Percentiles rank a stretch among this genome's conserved stretches.
These are phyloP conservation scores for Paraplagusia blochii DNA, from an alignment of 2,113 vertebrate genomes.

Conservation along the genomic window DNA sequence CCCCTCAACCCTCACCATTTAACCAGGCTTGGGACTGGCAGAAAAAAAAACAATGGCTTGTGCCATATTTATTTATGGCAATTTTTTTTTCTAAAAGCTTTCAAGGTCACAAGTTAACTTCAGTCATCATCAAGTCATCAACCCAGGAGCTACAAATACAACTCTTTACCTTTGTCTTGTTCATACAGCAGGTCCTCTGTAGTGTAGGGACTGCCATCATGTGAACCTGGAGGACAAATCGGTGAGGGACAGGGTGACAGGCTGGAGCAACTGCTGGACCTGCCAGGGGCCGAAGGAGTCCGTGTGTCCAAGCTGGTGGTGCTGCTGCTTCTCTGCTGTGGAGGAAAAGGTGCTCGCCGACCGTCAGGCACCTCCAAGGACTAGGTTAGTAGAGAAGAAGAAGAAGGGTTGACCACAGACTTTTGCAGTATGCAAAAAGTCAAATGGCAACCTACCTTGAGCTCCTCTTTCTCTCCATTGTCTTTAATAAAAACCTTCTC, in stretches of 20 bases:
- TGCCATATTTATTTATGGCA: no score
- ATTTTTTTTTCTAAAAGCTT: no score
- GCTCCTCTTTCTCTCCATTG: conserved; percentile 89
- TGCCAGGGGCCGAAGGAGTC: conserved; percentile 87
- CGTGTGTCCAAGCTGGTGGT: conserved; percentile 90
- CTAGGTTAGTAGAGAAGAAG: conserved; percentile 56
- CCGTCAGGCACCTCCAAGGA: conserved; percentile 94
- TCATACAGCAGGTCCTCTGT: conserved; percentile 92
- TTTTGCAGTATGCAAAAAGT: background rate
- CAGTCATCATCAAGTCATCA: no score
- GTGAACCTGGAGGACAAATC: conserved; percentile 88
- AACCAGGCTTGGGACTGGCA: no score
- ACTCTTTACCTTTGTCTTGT: conserved; percentile 89
- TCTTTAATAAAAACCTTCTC: conserved; percentile 98
- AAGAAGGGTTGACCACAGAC: background rate
- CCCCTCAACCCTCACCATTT: no score
- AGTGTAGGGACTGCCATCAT: conserved; percentile 94
- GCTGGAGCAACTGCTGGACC: conserved; percentile 87
- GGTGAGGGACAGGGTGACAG: conserved; percentile 89
- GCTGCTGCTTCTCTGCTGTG: conserved; percentile 89
- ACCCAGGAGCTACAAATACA: background rate
- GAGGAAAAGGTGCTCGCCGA: conserved; percentile 89
- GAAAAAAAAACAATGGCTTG: no score
- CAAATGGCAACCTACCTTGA: conserved; percentile 77
- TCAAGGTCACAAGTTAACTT: no score